A percentile compares a stretch with the other conserved stretches of the same genome.
These are phyloP conservation scores for Drosophila littoralis DNA, from an alignment of 1,140 invertebrate genomes.

Conservation along the genomic window DNA sequence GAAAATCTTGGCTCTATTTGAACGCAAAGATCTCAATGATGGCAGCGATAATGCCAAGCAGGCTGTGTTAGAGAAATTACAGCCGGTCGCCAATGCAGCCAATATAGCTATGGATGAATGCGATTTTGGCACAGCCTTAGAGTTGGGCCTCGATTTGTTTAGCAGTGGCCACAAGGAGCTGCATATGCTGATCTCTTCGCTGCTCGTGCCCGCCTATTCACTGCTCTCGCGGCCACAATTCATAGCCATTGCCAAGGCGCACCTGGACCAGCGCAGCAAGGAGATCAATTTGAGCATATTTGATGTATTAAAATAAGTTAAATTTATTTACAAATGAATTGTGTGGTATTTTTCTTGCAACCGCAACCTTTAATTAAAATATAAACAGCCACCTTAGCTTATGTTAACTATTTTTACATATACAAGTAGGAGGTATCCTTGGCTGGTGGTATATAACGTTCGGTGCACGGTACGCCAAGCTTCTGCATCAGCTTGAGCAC, in stretches of 20 bases:
- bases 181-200: constrained; percentile 87
- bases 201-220: constrained; percentile 91
- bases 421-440: constrained; percentile 75
- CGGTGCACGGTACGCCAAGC: constrained; percentile 51
- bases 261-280: constrained; percentile 85
- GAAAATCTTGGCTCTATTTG: constrained; percentile 89
- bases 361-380: constrained; percentile 51
- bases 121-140: constrained; percentile 95
- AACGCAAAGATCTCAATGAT: constrained; percentile 85
- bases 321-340: neutral
- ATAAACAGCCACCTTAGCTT: constrained; percentile 34
- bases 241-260: constrained; percentile 89
- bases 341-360: constrained; percentile 3
- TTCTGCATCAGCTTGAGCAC: constrained; percentile 65
- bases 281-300: constrained; percentile 68
- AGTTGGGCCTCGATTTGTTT: constrained; percentile 94
- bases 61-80: constrained; percentile 87
- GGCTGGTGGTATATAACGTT: constrained; percentile 59
- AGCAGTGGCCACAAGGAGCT: constrained; percentile 89
- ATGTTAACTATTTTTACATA: constrained; percentile 45
- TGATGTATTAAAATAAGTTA: constrained; percentile 31
- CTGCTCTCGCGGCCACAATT: constrained; percentile 90
- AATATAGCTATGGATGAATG: constrained; percentile 92
- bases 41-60: constrained; percentile 86
- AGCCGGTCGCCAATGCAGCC: constrained; percentile 90